Evolutionary conservation across 2,113 vertebrate species (phyloP).

Genomic region (Stomatorhinus ivindoensis): DNA sequence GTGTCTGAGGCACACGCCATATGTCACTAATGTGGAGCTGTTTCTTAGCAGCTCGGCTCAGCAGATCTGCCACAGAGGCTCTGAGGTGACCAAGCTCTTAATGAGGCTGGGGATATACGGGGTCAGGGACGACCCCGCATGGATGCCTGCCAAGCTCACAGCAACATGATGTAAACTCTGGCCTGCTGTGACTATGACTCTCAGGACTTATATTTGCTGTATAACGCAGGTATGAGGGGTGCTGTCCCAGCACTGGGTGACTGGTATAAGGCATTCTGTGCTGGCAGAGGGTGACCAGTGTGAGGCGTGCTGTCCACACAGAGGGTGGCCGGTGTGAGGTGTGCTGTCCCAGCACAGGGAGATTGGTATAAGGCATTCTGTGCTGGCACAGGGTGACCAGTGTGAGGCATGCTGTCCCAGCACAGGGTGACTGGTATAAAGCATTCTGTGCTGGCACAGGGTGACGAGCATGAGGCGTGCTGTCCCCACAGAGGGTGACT

Average conservation of each 20-base stretch:
- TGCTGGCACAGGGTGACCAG: no score
- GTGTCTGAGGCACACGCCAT: constrained; percentile 39
- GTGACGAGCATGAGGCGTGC: no score
- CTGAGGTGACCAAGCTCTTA: constrained; percentile 41
- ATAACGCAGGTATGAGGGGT: not conserved
- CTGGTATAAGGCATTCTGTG: not conserved
- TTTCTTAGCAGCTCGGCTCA: constrained; percentile 63
- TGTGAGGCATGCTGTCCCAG: no score
- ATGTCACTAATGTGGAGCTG: constrained; percentile 59
- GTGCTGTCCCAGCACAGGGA: not conserved
- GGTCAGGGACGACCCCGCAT: not conserved
- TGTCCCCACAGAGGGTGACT: not conserved
- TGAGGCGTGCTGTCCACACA: not conserved
- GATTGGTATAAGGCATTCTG: not conserved
- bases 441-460: no score
- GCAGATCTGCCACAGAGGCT: constrained; percentile 43
- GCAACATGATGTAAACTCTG: not conserved
- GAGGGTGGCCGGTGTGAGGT: not conserved
- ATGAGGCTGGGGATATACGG: no score
- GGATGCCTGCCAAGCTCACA: not conserved
- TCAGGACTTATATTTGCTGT: not conserved
- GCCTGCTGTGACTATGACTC: not conserved
- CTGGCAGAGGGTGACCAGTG: not conserved
- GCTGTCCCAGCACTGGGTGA: not conserved
- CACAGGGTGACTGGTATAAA: no score